Evolutionary conservation across 2,888 invertebrate genomes (phyloP), one percentile per base, ranked within the genome.

Genomic region (Eupithecia subfuscata): DNA sequence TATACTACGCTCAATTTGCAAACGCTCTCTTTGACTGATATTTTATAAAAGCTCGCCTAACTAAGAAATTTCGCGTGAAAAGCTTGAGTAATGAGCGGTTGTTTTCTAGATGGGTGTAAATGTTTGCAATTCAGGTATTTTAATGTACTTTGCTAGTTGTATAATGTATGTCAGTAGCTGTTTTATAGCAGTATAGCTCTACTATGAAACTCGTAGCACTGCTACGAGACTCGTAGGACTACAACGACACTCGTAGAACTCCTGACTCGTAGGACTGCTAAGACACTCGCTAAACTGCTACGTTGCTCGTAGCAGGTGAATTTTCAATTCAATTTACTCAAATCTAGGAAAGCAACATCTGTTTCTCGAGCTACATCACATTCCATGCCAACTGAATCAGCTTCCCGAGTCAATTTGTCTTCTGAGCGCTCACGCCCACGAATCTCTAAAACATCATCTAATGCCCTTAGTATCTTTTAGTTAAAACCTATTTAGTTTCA

Each of bases 401-500:
- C 40, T 67, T 67, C n/a, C 40, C 4, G 7, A 67, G 65, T 67
- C 65, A 67, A 67, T 67, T 67, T 67, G 65, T 67, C 37, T 40
- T 37, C n/a, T 11, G 5, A 37, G 14, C 65, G n/a, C 12, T 37
- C n/a, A 25, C 37, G 43, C 68, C 45, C 22, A 68, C 43, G 43
- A n/a, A 67, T 22, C 16, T 14, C 30, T 64, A 12, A 37, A 37
- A 67, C 40, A 70, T 71, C 12, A 63, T 48, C n/a, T 48, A 48
- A 48, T 56, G 45, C 12, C 65, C 22, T 25, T 40, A 70, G 67
- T 67, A 18, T 45, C 30, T 69, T 75, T 65, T 30, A 63, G 25
- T 30, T 25, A 30, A 34, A 64, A 34, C 64, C 65, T 67, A 71
- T 69, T 76, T 69, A 78, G 76, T 74, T 73, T 71, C 67, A 78